phyloP scores from a whole-genome alignment of 2,797 vertebrate species.

The Diglossa cyanea region DNA sequence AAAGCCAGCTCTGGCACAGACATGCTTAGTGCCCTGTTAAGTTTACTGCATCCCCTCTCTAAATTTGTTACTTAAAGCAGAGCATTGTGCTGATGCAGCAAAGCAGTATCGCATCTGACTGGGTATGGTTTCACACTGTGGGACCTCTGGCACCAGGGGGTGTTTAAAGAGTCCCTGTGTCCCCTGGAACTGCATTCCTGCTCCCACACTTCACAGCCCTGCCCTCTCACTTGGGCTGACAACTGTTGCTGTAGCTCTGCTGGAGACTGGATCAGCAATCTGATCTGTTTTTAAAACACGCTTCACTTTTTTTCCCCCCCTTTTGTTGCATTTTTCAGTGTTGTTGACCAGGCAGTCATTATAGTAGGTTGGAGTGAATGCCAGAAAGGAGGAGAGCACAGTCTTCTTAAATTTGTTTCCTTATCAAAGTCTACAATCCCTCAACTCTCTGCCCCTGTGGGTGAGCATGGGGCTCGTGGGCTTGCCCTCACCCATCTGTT shows the following conservation, averaged over 20 bases:
- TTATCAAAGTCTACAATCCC: background rate
- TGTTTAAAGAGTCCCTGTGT: background rate
- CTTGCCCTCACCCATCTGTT: background rate
- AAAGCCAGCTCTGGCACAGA: background rate
- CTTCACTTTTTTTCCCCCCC: background rate
- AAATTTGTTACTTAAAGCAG: background rate
- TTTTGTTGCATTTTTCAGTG: background rate
- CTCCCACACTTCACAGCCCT: slow-evolving; percentile 37
- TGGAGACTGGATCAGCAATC: background rate
- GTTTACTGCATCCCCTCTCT: background rate
- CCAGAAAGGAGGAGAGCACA: background rate
- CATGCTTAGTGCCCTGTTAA: background rate
- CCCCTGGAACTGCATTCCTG: slow-evolving; percentile 9
- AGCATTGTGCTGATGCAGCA: background rate
- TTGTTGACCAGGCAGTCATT: background rate
- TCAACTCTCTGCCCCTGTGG: background rate
- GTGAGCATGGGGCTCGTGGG: background rate
- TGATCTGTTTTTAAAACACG: background rate
- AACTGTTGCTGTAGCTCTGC: slow-evolving; percentile 34
- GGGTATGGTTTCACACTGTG: slow-evolving; percentile 36
- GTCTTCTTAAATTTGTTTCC: background rate
- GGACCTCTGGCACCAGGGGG: slow-evolving; percentile 28
- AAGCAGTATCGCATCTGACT: background rate
- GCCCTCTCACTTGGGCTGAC: slow-evolving; percentile 24
- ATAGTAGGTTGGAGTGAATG: background rate